phyloP scores from a whole-genome alignment of 2,797 vertebrate genomes.

The Lagodon rhomboides region DNA sequence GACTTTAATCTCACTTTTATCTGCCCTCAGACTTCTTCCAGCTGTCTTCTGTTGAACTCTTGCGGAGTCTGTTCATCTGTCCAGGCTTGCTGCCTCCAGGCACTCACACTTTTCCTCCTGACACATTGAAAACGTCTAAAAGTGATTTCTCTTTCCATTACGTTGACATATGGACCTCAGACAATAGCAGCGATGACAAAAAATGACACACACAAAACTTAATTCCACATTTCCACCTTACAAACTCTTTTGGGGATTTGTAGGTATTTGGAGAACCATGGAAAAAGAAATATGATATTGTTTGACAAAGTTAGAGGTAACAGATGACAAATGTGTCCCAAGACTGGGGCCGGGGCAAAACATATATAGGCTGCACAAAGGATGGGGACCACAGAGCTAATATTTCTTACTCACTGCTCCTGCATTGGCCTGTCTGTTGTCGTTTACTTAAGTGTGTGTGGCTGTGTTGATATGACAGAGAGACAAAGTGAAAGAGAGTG shows the following conservation, averaged over 20 bases:
- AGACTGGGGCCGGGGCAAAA: conserved; percentile 22
- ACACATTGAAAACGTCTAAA: conserved; percentile 7
- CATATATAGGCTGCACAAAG: conserved; percentile 26
- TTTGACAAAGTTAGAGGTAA: conserved; percentile 51
- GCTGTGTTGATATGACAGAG: conserved; percentile 7
- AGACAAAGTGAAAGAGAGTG: neutral
- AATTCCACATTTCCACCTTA: conserved; percentile 24
- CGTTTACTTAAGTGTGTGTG: conserved; percentile 25
- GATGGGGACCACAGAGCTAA: conserved; percentile 45
- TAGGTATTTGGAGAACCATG: conserved; percentile 13
- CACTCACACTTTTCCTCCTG: neutral
- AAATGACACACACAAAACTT: conserved; percentile 13
- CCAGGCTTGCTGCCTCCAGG: neutral
- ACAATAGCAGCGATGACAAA: conserved; percentile 7
- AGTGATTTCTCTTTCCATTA: conserved; percentile 12
- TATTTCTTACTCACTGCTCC: conserved; percentile 47
- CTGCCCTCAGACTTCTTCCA: conserved; percentile 8
- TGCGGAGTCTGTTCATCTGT: conserved; percentile 1
- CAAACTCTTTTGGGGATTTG: conserved; percentile 36
- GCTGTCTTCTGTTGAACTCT: conserved; percentile 5
- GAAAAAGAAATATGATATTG: conserved; percentile 22
- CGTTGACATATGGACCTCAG: conserved; percentile 3
- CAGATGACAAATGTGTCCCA: conserved; percentile 58
- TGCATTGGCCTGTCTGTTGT: conserved; percentile 19
- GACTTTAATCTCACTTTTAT: conserved; percentile 30